These are phyloP conservation scores for Drosophila lacicola DNA, from an alignment of 2,888 invertebrate species.

Conservation along the genomic window DNA sequence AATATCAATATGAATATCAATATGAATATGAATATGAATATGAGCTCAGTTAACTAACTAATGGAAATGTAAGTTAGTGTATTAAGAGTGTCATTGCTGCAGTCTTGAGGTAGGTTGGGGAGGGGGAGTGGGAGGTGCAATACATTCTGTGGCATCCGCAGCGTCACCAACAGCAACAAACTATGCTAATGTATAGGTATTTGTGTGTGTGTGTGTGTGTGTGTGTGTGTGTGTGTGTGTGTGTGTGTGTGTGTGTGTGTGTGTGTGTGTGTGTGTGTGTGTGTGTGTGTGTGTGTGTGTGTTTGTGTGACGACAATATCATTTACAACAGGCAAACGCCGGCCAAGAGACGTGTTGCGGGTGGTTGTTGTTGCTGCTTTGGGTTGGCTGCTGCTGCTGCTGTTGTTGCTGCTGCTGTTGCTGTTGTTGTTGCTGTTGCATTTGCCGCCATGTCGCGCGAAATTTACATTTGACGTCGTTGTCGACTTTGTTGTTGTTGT, in stretches of 20 bases:
- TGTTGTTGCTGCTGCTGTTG: conserved; percentile 53
- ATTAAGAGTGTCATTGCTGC: conserved; percentile 49
- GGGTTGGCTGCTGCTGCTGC: conserved; percentile 22
- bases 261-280: conserved; percentile 29
- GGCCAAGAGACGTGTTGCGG: conserved; percentile 25
- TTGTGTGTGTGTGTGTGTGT: conserved; percentile 29
- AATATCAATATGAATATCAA: background rate
- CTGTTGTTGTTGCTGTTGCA: conserved; percentile 45
- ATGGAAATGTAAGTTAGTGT: conserved; percentile 42
- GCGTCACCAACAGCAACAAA: conserved; percentile 25
- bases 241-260: conserved; percentile 52
- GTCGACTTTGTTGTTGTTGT: conserved; percentile 36
- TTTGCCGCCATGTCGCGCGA: conserved; percentile 74
- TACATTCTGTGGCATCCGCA: conserved; percentile 57
- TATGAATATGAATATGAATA: background rate
- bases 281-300: conserved; percentile 34
- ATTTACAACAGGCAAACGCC: conserved; percentile 69
- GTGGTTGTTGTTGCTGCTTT: too few relatives aligned
- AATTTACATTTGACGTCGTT: conserved; percentile 76
- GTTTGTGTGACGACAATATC: conserved; percentile 70
- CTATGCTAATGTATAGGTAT: conserved; percentile 7
- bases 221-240: conserved; percentile 52
- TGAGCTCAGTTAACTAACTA: conserved; percentile 13
- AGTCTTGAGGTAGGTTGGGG: conserved; percentile 19
- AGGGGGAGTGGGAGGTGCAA: conserved; percentile 17